Evolutionary conservation across 2,888 invertebrate genomes (phyloP).

Genomic region (Conus canariensis): DNA sequence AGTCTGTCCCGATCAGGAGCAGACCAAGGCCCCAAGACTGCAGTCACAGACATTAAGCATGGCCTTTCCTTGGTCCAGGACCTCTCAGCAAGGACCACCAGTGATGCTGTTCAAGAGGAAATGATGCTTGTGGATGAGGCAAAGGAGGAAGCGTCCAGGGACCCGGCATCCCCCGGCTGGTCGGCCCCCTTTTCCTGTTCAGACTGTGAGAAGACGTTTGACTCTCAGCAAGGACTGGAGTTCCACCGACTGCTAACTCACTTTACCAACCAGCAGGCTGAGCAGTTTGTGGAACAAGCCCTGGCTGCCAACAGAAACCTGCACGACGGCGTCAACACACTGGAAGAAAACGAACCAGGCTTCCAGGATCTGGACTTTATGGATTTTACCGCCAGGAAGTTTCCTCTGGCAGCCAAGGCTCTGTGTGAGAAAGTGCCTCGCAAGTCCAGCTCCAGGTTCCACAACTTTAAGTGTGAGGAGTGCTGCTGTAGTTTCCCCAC

Average conservation of each 20-base stretch:
- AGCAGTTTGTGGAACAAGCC: not conserved
- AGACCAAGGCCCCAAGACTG: no score
- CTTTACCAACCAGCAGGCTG: not conserved
- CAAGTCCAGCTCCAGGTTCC: constrained; percentile 69
- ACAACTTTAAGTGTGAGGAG: constrained; percentile 74
- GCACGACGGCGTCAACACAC: not conserved
- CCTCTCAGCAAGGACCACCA: not conserved
- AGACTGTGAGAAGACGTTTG: not conserved
- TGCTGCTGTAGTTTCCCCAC: constrained; percentile 78
- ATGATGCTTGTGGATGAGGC: not conserved
- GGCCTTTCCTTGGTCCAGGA: no score
- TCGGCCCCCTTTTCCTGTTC: not conserved
- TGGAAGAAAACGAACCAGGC: constrained; percentile 49
- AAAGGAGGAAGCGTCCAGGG: not conserved
- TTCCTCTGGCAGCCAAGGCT: constrained; percentile 87
- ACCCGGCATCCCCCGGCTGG: not conserved
- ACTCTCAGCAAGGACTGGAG: not conserved
- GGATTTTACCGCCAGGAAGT: constrained; percentile 90
- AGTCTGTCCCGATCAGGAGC: no score
- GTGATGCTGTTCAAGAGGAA: not conserved
- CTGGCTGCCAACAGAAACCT: not conserved
- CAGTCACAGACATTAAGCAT: no score
- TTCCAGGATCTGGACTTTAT: constrained; percentile 84
- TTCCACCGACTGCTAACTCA: not conserved
- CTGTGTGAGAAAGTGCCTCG: constrained; percentile 84